Evolutionary conservation across 1,140 invertebrate genomes (phyloP).

Genomic region (Chionoecetes opilio): DNA sequence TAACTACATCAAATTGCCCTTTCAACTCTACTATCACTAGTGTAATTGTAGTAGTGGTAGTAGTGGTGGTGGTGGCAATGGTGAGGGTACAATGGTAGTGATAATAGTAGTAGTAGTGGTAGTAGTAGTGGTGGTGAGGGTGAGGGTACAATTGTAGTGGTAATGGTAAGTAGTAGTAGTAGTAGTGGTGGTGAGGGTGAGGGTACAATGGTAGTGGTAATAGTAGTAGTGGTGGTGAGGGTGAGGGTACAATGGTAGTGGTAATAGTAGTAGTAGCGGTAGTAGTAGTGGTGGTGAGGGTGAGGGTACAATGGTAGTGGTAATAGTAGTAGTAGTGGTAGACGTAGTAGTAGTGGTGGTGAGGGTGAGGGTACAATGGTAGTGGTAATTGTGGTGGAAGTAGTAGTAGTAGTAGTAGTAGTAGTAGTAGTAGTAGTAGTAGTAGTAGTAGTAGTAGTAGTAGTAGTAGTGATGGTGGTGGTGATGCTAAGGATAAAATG

Average conservation of each 20-base stretch:
- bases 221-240: not conserved
- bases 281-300: not conserved
- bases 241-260: not conserved
- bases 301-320: no score
- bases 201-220: not conserved
- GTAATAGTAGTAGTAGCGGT: not conserved
- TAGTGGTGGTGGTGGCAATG: not conserved
- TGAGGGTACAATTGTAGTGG: not conserved
- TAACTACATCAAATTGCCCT: slow-evolving; percentile 15
- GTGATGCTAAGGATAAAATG: not conserved
- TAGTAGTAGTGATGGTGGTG: not conserved
- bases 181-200: not conserved
- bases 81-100: not conserved
- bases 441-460: slow-evolving; percentile 29
- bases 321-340: not conserved
- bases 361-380: not conserved
- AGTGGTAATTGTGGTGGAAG: not conserved
- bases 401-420: not conserved
- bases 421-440: not conserved
- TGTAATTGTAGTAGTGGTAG: slow-evolving; percentile 10
- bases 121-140: not conserved
- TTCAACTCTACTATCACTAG: not conserved
- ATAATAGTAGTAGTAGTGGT: not conserved
- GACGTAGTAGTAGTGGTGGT: not conserved
- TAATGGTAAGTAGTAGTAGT: not conserved